phyloP scores from a whole-genome alignment of 1,140 invertebrate genomes.

The Mizuhopecten yessoensis region DNA sequence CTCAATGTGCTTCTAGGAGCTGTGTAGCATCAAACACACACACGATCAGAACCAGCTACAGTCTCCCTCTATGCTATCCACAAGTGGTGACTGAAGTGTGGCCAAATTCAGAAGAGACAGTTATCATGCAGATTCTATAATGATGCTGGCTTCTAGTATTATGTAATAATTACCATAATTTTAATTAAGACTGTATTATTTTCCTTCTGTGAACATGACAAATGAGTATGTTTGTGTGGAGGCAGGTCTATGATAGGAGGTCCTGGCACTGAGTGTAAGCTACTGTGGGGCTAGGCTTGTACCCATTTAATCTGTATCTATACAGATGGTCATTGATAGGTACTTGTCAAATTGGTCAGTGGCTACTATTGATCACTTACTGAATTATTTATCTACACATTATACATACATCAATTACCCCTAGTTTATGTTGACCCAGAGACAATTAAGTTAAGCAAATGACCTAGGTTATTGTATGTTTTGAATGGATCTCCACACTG shows the following conservation, averaged over 20 bases:
- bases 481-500: not conserved
- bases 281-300: not conserved
- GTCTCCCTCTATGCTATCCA: not conserved
- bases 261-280: not conserved
- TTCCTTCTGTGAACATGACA: not conserved
- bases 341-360: constrained; percentile 11
- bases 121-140: not conserved
- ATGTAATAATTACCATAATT: not conserved
- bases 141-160: not conserved
- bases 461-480: not conserved
- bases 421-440: not conserved
- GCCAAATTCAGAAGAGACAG: not conserved
- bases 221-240: too few species aligned
- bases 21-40: too few species aligned
- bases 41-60: not conserved
- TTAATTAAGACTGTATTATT: not conserved
- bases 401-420: not conserved
- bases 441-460: not conserved
- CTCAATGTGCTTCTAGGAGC: not conserved
- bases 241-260: not conserved
- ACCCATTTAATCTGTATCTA: constrained; percentile 7
- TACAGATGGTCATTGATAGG: constrained; percentile 19
- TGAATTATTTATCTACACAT: constrained; percentile 35
- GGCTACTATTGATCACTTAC: not conserved
- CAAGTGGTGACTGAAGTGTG: not conserved